Conservation (phyloP, 2,888 invertebrate genomes). For the Piscicola geometra region DNA sequence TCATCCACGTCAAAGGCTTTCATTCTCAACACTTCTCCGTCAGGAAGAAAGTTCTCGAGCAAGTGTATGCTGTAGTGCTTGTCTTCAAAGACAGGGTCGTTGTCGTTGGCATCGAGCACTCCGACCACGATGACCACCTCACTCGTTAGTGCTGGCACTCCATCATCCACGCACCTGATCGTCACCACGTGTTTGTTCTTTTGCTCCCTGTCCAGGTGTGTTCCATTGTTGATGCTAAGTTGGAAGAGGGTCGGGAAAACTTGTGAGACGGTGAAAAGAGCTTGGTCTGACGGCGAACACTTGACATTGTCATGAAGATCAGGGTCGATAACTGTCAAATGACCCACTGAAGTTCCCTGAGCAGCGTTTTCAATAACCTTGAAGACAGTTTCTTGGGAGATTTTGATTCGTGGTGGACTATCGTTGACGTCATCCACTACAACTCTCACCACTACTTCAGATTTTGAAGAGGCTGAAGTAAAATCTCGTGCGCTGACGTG, state of each 20-base stretch:
- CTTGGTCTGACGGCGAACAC: not conserved
- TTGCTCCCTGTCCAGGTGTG: not conserved
- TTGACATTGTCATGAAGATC: not conserved
- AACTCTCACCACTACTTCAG: not conserved
- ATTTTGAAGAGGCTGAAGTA: not conserved
- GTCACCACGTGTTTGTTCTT: not conserved
- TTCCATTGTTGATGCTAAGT: not conserved
- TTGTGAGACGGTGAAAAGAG: not conserved
- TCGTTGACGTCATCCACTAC: not conserved
- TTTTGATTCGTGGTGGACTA: not conserved
- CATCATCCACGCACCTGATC: conserved; percentile 3
- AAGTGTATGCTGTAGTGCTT: not conserved
- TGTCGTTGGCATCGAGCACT: conserved; percentile 29
- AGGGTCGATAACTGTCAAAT: not conserved
- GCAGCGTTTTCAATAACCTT: not conserved
- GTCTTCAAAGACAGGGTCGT: conserved; percentile 23
- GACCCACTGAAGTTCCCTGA: not conserved
- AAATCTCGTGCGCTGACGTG: not conserved
- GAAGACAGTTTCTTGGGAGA: not conserved
- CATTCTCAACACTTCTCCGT: not conserved
- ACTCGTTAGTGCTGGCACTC: conserved; percentile 20
- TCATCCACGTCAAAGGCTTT: conserved; percentile 20
- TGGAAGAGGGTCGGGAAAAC: not conserved
- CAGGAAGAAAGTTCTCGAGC: conserved; percentile 10
- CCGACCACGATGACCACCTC: conserved; percentile 4